Evolutionary conservation across 2,888 invertebrate genomes (phyloP), one percentile per base, ranked within the genome.

Genomic region (Nineta flava): DNA sequence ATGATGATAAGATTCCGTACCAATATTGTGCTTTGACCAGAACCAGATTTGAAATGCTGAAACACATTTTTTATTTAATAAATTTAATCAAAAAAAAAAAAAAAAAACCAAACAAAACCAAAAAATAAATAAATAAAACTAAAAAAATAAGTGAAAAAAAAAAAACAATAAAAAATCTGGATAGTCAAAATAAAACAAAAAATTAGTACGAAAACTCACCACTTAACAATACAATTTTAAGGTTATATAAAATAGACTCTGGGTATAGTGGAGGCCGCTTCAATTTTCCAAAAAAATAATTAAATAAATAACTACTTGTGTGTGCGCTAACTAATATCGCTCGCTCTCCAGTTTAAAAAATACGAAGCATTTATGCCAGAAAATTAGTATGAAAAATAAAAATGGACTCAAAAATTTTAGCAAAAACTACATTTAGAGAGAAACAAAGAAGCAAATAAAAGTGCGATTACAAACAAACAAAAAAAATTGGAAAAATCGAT

Each of bases 211-310:
- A 49, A 26, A 26, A 45, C 38, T 45, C 45, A 45, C 45, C 49
- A 41, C 38, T 35, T 49, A n/a, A 26, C 26, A 26, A n/a, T 26
- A 26, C 7, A 26, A 26, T 26, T 26, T 26, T 26, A 26, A 7
- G 26, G 7, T 6, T 26, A 26, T 26, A n/a, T 26, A 26, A 26
- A 26, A 17, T n/a, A 32, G 26, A 49, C 40, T 48, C 15, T 44
- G 49, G 49, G 49, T 49, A 49, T 49, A 49, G 49, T 49, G 49
- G 49, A 48, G 48, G 17, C 35, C 41, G 35, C 41, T 41, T 41
- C 13, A 13, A 48, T 26, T 45, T 26, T 26, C 32, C 21, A 47
- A 16, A 34, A 35, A 12, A 47, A n/a, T n/a, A n/a, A n/a, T n/a
- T n/a, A n/a, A n/a, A n/a, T n/a, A 34, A 12, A 35, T 12, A 13